A percentile compares a stretch with the other conserved stretches of the same genome.
phyloP scores from a whole-genome alignment of 1,140 invertebrate species.

The Muscidifurax raptorellus region DNA sequence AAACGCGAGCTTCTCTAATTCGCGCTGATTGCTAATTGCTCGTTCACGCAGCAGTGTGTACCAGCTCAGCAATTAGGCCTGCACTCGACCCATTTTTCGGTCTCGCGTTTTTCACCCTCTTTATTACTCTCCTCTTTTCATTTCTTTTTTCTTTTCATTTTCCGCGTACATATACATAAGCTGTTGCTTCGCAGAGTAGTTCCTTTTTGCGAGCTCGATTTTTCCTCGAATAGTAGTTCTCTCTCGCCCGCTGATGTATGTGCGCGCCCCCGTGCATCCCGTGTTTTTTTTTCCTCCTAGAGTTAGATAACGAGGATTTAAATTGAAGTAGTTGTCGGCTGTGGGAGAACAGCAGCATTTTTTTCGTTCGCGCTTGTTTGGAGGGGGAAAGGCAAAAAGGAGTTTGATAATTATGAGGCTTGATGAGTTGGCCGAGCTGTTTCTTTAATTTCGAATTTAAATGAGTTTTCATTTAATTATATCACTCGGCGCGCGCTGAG shows the following conservation, averaged over 20 bases:
- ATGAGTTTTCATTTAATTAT: not conserved
- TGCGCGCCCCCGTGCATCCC: not conserved
- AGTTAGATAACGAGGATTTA: slow-evolving; percentile 15
- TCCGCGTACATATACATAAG: not conserved
- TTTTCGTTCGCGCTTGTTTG: not conserved
- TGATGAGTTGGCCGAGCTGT: not conserved
- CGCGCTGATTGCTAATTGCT: slow-evolving; percentile 22
- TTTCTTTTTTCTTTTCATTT: not conserved
- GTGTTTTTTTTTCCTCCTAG: not conserved
- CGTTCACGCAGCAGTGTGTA: not conserved
- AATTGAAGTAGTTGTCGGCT: slow-evolving; percentile 1
- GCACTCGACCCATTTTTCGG: slow-evolving; percentile 18
- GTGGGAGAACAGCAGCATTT: no score
- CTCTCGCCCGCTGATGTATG: not conserved
- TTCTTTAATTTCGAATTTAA: not conserved
- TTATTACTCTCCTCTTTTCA: not conserved
- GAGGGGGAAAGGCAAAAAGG: not conserved
- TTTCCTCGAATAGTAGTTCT: not conserved
- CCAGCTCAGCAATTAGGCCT: slow-evolving; percentile 19
- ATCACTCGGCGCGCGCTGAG: no score
- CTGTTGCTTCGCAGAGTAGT: not conserved
- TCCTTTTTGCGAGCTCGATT: slow-evolving; percentile 18
- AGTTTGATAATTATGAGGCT: slow-evolving; percentile 1
- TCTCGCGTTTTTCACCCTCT: not conserved
- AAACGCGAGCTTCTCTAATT: not conserved